phyloP scores from a whole-genome alignment of 2,113 vertebrate genomes.

The Acrocephalus kingi region DNA sequence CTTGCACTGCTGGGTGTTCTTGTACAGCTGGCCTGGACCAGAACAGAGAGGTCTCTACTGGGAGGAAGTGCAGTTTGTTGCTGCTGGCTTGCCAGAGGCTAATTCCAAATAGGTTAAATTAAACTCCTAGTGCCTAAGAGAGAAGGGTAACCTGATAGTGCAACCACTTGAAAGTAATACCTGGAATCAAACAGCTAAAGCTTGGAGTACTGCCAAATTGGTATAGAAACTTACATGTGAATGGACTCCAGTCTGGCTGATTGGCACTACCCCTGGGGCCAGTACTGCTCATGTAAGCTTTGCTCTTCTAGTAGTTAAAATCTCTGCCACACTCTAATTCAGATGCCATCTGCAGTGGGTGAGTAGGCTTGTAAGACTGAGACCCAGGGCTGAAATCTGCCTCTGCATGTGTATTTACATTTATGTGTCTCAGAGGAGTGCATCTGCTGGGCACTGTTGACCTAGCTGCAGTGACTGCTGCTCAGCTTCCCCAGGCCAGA shows the following conservation, averaged over 20 bases:
- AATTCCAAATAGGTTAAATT: not conserved
- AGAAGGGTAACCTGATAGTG: not conserved
- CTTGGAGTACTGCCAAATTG: not conserved
- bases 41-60: not conserved
- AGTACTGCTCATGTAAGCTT: not conserved
- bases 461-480: not conserved
- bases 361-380: not conserved
- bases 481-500: not conserved
- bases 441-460: not conserved
- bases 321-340: not conserved
- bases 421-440: not conserved
- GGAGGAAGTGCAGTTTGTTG: not conserved
- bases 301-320: not conserved
- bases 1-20: not conserved
- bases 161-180: not conserved
- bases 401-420: not conserved
- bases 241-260: not conserved
- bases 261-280: not conserved
- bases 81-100: not conserved
- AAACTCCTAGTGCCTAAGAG: not conserved
- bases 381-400: not conserved
- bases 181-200: not conserved
- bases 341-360: not conserved
- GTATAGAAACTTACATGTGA: not conserved
- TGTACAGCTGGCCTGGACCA: not conserved